Base-by-base conservation (phyloP, 2,888 invertebrate genomes). In the Mongoloraphidia duomilia region DNA sequence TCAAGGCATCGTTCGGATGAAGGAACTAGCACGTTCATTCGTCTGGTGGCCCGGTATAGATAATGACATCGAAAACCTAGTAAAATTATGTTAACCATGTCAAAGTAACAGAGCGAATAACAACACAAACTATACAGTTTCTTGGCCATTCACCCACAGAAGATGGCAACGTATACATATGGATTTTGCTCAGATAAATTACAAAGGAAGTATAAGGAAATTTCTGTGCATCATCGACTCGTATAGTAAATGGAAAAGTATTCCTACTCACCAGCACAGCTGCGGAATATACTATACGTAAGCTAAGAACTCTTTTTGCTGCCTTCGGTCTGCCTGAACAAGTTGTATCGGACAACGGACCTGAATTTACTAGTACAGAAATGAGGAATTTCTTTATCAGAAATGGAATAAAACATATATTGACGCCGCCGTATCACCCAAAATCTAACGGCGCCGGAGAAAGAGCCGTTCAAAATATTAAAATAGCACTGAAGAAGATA, bases 281-380 rank as follows among this genome's bases (percentile, higher is more conserved):
- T 11, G 9, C 37, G 37, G 41, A 41, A 41, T 10, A 10, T 41
- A 41, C 41, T 11, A 41, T 41, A 41, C 10, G 12, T 9, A 12
- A 9, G 9, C 12, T 41, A 12, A 41, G 13, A 41, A 12, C 9
- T 13, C 9, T 41, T 9, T 9, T 41, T 12, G 41, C 41, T 11
- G 11, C 11, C 9, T 41, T 41, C 41, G 12, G 41, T 12, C 9
- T 41, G 9, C 41, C 41, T 8, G 11, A 34, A 8, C 11, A 43
- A 12, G 14, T 48, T 8, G 34, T 38, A 4, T 45, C 44, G n/a
- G 42, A 48, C 17, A 43, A 43, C 11, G 48, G 48, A 26, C 44
- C 48, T 10, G 34, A 48, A 26, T 48, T 48, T 17, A 48, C 48
- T 9, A 55, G 56, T 34, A 41, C 47, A 36, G 55, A 58, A 48